Evolutionary conservation across 2,797 vertebrate genomes (phyloP), one percentile per base, ranked within the genome.

Genomic region (Gallirallus australis): DNA sequence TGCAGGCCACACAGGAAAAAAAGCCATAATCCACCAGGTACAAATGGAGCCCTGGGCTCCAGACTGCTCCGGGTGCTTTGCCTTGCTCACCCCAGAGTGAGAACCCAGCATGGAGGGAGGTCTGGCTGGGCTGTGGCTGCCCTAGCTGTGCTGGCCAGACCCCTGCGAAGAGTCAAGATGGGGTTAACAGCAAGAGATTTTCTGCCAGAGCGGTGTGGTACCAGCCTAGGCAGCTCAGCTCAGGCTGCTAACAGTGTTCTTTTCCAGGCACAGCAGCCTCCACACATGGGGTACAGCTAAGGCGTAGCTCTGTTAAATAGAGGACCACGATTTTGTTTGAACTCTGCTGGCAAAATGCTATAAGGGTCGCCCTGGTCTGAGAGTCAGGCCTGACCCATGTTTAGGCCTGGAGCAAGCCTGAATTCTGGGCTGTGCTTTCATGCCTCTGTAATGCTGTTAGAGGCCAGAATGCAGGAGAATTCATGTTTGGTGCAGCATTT

Each of bases 51-150:
- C 9, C 19, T 0, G 1, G 72, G 28, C 23, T 86, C 60, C 61
- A 39, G 21, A 6, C 28, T 1, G 0, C 7, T 45, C 7, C 28
- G 39, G 12, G 25, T 27, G 21, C 25, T 90, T 65, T 84, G 35
- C 19, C 42, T 79, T 0, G 0, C 20, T 47, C 7, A 17, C 8
- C 7, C 18, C 0, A 48, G 0, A 11, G 11, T 8, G 30, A 52
- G 19, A 68, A 2, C 16, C 8, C n/a, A 4, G 2, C 0, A 1
- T 3, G 14, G 33, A 39, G 12, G 42, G 33, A 39, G 12, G 42
- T 33, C 45, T 30, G 13, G 15, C n/a, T 28, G 4, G 59, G 25
- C 75, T 69, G 78, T 0, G 15, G 28, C 10, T 35, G 73, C 83
- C 89, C 48, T 30, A 1, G 3, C 45, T 82, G 84, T 63, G 71